Conservation (phyloP, 1,140 invertebrate genomes). For the Temnothorax longispinosus region DNA sequence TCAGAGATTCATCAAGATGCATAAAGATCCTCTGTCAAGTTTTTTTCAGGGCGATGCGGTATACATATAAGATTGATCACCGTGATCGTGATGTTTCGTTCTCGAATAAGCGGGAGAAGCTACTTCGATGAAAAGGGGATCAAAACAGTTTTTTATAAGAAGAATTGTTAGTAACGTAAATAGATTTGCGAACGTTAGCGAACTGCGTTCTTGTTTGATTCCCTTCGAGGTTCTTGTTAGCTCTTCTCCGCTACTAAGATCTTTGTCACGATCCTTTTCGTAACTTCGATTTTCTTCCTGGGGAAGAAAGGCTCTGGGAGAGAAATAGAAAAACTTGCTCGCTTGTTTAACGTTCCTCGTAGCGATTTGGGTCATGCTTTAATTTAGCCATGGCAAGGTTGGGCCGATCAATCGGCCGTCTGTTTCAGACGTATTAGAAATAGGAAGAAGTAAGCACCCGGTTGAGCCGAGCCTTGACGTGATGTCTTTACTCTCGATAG, state of each 20-base stretch:
- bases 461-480: neutral
- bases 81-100: neutral
- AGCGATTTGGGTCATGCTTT: slow-evolving; percentile 66
- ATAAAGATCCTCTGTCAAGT: slow-evolving; percentile 18
- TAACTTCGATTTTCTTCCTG: neutral
- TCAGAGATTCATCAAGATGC: slow-evolving; percentile 1
- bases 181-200: neutral
- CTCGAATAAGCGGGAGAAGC: neutral
- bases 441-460: slow-evolving; percentile 65
- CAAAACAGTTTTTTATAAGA: neutral
- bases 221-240: neutral
- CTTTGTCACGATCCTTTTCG: neutral
- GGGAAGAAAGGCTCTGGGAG: neutral
- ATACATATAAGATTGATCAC: neutral
- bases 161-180: neutral
- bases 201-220: neutral
- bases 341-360: slow-evolving; percentile 39
- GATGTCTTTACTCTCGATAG: slow-evolving; percentile 59
- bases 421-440: slow-evolving; percentile 68
- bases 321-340: slow-evolving; percentile 19
- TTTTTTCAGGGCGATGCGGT: neutral
- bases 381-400: slow-evolving; percentile 69
- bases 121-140: slow-evolving; percentile 2
- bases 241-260: neutral
- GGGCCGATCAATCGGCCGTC: slow-evolving; percentile 68